Conservation (phyloP, 1,140 invertebrate species). For the Drosophila athabasca region DNA sequence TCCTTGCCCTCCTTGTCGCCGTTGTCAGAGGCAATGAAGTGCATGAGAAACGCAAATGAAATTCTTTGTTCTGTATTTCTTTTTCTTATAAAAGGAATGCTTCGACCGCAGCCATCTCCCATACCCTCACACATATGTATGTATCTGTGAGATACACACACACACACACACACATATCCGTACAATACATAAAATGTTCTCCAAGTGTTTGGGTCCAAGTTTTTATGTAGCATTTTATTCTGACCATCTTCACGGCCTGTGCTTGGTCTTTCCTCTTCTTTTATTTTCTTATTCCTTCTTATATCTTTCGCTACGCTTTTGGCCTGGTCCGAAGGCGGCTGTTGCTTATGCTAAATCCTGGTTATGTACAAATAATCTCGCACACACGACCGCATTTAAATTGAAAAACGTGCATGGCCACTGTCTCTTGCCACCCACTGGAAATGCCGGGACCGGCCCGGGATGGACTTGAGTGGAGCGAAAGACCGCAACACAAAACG, state of each 20-base stretch:
- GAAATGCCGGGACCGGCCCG: too few relatives aligned
- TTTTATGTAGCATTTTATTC: constrained; percentile 66
- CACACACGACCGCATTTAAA: constrained; percentile 82
- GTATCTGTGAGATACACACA: constrained; percentile 3
- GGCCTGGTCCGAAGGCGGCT: constrained; percentile 5
- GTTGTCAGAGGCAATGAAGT: constrained; percentile 71
- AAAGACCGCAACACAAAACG: constrained; percentile 48
- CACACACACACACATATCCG: constrained; percentile 1
- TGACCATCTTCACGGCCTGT: constrained; percentile 34
- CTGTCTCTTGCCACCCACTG: constrained; percentile 24
- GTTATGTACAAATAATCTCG: constrained; percentile 81
- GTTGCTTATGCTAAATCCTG: constrained; percentile 79
- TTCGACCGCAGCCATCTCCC: constrained; percentile 48
- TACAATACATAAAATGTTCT: constrained; percentile 35
- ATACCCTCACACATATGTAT: constrained; percentile 24
- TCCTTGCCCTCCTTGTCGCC: constrained; percentile 31
- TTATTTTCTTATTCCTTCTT: constrained; percentile 29
- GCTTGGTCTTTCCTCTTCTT: constrained; percentile 21
- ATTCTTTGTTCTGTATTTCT: constrained; percentile 71
- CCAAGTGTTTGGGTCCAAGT: constrained; percentile 52
- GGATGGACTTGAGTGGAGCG: constrained; percentile 34
- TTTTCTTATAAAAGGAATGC: constrained; percentile 66
- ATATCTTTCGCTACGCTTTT: background rate
- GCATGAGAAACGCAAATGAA: constrained; percentile 75
- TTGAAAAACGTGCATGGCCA: constrained; percentile 76